Conservation (phyloP, 2,888 invertebrate genomes). For the Cyrtodaria siliqua region DNA sequence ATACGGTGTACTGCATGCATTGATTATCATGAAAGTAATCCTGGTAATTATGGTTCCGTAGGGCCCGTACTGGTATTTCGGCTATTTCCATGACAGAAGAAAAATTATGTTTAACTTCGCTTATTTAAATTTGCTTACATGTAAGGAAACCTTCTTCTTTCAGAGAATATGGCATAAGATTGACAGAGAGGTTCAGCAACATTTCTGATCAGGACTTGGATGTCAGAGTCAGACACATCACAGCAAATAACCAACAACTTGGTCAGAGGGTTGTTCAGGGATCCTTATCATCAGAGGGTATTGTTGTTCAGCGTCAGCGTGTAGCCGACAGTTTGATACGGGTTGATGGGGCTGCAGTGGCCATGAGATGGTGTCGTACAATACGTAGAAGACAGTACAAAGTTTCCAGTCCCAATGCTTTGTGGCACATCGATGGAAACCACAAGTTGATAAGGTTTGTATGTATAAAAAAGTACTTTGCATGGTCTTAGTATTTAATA, state of each 20-base stretch:
- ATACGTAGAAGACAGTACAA: constrained; percentile 4
- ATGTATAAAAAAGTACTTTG: no score
- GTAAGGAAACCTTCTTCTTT: not conserved
- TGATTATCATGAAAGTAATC: no score
- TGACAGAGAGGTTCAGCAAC: not conserved
- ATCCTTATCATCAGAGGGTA: not conserved
- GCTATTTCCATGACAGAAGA: no score
- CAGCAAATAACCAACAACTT: not conserved
- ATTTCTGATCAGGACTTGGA: constrained; percentile 2
- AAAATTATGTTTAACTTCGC: no score
- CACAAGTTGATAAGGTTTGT: no score
- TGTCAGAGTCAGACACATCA: not conserved
- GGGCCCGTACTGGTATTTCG: no score
- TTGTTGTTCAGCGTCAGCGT: constrained; percentile 5
- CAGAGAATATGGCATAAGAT: constrained; percentile 1
- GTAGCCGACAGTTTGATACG: constrained; percentile 2
- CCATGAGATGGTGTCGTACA: not conserved
- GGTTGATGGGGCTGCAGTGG: constrained; percentile 11
- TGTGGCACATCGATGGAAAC: no score
- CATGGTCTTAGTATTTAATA: no score
- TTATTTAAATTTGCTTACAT: no score
- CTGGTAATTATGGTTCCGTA: no score
- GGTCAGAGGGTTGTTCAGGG: constrained; percentile 12
- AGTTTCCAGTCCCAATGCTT: no score
- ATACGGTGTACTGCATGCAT: no score